Conservation (phyloP, 2,113 vertebrate species). For the Rhinolophus ferrumequinum region DNA sequence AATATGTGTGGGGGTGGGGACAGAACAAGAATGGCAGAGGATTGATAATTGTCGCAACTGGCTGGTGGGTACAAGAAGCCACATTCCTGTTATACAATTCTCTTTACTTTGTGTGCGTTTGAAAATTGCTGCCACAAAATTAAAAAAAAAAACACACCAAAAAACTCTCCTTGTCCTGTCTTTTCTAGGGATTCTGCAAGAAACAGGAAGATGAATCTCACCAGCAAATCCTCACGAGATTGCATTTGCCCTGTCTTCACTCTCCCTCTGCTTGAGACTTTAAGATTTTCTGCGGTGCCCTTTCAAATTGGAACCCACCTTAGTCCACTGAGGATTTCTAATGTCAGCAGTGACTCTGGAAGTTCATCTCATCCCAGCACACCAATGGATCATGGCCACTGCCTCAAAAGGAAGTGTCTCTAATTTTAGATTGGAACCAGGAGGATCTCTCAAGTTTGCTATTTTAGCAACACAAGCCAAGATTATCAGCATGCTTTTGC, state of each 20-base stretch:
- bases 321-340: background rate
- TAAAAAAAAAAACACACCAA: background rate
- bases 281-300: background rate
- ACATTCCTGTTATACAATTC: background rate
- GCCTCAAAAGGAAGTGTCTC: background rate
- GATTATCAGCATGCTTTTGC: background rate
- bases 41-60: background rate
- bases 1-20: background rate
- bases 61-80: no score
- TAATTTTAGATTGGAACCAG: background rate
- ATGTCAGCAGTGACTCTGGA: background rate
- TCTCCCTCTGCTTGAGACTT: background rate
- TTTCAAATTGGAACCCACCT: background rate
- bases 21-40: background rate
- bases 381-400: background rate
- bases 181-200: background rate
- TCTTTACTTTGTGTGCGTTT: background rate
- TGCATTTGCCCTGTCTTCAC: background rate
- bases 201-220: background rate
- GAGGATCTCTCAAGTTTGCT: background rate
- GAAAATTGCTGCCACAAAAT: background rate
- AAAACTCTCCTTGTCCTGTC: background rate
- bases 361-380: background rate
- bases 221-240: background rate
- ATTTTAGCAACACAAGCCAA: constrained; percentile 41